A percentile compares a stretch with the other conserved stretches of the same genome.
Conservation (phyloP, 2,113 vertebrate species). For the Notarius lentiginosus region DNA sequence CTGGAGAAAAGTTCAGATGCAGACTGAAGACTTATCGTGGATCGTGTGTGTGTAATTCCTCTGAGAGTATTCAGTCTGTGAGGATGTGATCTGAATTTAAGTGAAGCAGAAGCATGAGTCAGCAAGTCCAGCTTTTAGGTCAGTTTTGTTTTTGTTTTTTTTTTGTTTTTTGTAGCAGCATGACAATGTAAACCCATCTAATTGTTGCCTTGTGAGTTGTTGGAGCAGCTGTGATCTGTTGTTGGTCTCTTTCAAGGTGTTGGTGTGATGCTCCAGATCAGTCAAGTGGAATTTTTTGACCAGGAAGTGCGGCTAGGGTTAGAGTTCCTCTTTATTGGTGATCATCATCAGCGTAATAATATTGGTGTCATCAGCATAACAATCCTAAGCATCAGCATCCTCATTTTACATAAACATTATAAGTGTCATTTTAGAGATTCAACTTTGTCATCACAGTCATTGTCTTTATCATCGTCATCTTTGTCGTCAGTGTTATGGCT, state of each 20-base stretch:
- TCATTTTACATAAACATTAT: too few species aligned
- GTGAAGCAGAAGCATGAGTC: slow-evolving; percentile 4
- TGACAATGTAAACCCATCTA: too few species aligned
- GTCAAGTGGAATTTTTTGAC: not conserved
- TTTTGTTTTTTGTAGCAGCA: too few species aligned
- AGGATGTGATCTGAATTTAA: slow-evolving; percentile 9
- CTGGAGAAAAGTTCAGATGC: not conserved
- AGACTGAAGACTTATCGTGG: not conserved
- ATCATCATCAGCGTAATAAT: not conserved
- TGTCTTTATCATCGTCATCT: not conserved
- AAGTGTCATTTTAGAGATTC: too few species aligned
- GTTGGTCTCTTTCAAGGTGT: too few species aligned
- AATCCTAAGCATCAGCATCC: too few species aligned
- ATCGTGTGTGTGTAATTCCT: not conserved
- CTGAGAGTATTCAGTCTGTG: not conserved
- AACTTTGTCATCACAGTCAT: not conserved
- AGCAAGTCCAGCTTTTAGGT: not conserved
- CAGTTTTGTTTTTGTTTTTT: too few species aligned
- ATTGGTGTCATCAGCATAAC: too few species aligned
- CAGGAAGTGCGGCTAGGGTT: too few species aligned
- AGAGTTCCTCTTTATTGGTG: not conserved
- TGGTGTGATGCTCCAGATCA: too few species aligned
- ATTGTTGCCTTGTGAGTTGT: too few species aligned
- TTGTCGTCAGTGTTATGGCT: not conserved
- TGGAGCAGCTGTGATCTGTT: too few species aligned